Evolutionary conservation across 2,113 vertebrate genomes (phyloP), one percentile per base, ranked within the genome.

Genomic region (Marmota monax): DNA sequence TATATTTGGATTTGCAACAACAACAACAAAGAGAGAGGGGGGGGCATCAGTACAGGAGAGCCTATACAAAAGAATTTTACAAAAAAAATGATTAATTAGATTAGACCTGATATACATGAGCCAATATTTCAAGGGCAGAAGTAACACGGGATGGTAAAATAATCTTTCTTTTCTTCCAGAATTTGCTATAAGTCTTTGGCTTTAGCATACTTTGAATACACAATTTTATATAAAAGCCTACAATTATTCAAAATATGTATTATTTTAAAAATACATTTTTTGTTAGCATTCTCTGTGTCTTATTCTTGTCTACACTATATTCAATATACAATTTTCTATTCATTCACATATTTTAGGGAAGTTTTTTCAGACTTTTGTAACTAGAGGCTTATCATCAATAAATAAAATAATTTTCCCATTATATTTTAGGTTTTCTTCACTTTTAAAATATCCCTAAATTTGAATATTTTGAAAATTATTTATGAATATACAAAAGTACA

Each of bases 1-100:
- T 90, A 67, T 17, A 95, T 76, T 72, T 96, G 92, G 96, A 96
- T 94, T 32, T 94, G 88, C 80, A 53, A 53, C 51, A 53, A 96
- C 80, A 48, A 48, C 11, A 51, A 51, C 48, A 51, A 45, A 9
- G 45, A 9, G 45, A 45, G 45, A 9, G 45, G 1, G 42, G 1
- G 42, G 39, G 4, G 39, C 1, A 45, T 45, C 45, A 45, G 45
- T 94, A 84, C 96, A 97, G 27, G 96, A 96, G 5, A 97, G 90
- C 94, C 96, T 89, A 32, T 95, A 96, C 22, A 96, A 94, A 92
- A 97, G 90, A 48, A 97, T 90, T 89, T 96, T 96, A 45, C 12
- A 2, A 97, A 94, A 96, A 94, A 96, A 95, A 70, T 93, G 85
- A 42, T 97, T 32, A 39, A 97, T 90, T 91, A 72, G 17, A 84